These are phyloP conservation scores for Thunnus thynnus DNA, from an alignment of 2,113 vertebrate genomes.

Conservation along the genomic window DNA sequence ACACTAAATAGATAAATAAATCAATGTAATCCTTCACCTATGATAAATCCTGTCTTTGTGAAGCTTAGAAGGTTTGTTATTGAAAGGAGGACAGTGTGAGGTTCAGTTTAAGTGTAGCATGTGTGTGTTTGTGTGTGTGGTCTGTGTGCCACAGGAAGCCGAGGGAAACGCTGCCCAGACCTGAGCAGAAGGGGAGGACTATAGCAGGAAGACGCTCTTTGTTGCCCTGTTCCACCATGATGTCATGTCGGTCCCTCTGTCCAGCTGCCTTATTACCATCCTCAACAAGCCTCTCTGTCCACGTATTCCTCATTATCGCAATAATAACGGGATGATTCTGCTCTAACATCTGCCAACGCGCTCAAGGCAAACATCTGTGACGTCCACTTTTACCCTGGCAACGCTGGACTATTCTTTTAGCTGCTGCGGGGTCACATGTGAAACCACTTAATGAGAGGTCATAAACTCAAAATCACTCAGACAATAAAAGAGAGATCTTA, in stretches of 20 bases:
- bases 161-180: slow-evolving; percentile 69
- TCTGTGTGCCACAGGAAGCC: slow-evolving; percentile 69
- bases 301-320: slow-evolving; percentile 49
- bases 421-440: slow-evolving; percentile 56
- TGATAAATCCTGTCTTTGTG: neutral
- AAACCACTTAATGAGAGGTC: slow-evolving; percentile 62
- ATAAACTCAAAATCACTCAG: slow-evolving; percentile 65
- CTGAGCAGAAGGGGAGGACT: slow-evolving; percentile 72
- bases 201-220: slow-evolving; percentile 81
- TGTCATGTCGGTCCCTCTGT: slow-evolving; percentile 65
- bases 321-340: slow-evolving; percentile 45
- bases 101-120: slow-evolving; percentile 13
- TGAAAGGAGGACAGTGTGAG: neutral
- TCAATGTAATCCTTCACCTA: neutral
- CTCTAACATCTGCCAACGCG: slow-evolving; percentile 61
- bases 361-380: slow-evolving; percentile 63
- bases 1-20: neutral
- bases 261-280: slow-evolving; percentile 50
- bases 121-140: slow-evolving; percentile 40
- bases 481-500: slow-evolving; percentile 67
- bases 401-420: slow-evolving; percentile 54
- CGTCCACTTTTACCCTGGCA: slow-evolving; percentile 44
- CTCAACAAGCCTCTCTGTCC: slow-evolving; percentile 35
- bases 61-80: slow-evolving; percentile 12
- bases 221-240: slow-evolving; percentile 79